Conservation (phyloP, 2,113 vertebrate species). For the Vanacampus margaritifer region DNA sequence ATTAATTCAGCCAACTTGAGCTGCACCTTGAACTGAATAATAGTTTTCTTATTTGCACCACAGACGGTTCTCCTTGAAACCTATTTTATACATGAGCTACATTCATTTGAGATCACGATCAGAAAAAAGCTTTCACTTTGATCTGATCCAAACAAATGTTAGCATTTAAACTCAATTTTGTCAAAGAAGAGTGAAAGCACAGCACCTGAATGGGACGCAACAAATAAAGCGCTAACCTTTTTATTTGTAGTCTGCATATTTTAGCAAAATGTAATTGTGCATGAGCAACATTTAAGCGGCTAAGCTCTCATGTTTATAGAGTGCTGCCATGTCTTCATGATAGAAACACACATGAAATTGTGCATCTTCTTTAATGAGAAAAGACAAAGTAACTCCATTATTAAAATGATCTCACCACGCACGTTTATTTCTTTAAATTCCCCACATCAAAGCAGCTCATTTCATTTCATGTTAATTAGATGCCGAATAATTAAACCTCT, state of each 20-base stretch:
- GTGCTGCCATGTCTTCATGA: constrained; percentile 30
- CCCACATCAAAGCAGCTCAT: constrained; percentile 67
- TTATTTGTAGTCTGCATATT: constrained; percentile 45
- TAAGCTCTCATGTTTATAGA: constrained; percentile 45
- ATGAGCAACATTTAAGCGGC: constrained; percentile 44
- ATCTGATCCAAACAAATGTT: not conserved
- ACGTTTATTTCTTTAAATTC: constrained; percentile 54
- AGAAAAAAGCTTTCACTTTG: not conserved
- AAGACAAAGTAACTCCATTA: constrained; percentile 50
- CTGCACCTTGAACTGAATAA: not conserved
- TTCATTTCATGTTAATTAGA: constrained; percentile 67
- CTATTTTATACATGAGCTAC: constrained; percentile 3
- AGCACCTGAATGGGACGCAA: constrained; percentile 37
- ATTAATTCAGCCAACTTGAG: not conserved
- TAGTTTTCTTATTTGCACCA: not conserved
- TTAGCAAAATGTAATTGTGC: constrained; percentile 43
- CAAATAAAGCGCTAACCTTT: constrained; percentile 22
- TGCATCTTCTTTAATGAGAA: constrained; percentile 53
- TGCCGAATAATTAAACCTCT: constrained; percentile 59
- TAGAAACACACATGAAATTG: constrained; percentile 35
- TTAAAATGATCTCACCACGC: constrained; percentile 44
- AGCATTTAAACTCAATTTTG: constrained; percentile 28
- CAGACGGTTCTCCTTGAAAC: not conserved
- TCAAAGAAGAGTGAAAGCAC: constrained; percentile 9
- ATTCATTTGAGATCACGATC: constrained; percentile 2